Evolutionary conservation across 2,113 vertebrate genomes (phyloP), one percentile per base, ranked within the genome.

Genomic region (Struthidea cinerea): DNA sequence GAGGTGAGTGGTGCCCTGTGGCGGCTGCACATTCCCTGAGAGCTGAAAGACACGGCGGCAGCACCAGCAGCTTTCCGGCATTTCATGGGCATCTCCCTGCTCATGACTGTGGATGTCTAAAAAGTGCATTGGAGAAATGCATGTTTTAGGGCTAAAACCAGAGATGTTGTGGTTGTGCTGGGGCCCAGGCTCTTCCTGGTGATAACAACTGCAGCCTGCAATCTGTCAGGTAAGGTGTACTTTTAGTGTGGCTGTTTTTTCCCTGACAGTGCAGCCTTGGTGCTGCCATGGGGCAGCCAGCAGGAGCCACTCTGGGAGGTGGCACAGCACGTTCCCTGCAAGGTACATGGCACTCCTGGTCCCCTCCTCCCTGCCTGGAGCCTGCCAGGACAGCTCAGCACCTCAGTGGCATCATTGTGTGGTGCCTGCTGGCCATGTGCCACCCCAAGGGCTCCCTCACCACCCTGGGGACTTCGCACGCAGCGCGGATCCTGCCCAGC

Each of bases 241-340:
- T 70, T 70, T 53, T 53, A 32, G 33, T 35, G 44, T 16, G 56
- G 24, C 6, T 23, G 1, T 7, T 21, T 10, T 59, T 50, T 3
- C 44, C 41, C 57, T 3, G 6, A 4, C 26, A 46, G 42, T 2
- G 6, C 59, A n/a, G 26, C 28, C 26, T 49, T 6, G 39, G n/a
- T 61, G 57, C 82, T 84, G 53, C 70, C n/a, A 1, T 7, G 12
- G 52, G 30, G 37, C 33, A 3, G 81, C 41, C 2, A 2, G 71
- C 47, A 28, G 83, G 85, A 74, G 74, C 53, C 52, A 3, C 52
- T 16, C 53, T 3, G 2, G 53, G 59, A 61, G 83, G 22, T 68
- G 68, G 91, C 80, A 94, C 77, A 4, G 88, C 89, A 80, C 13
- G 63, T 97, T 97, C 94, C 61, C 84, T 96, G 95, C 85, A 75